Evolutionary conservation across 2,888 invertebrate species (phyloP), one percentile per base, ranked within the genome.

Genomic region (Diaperis boleti): DNA sequence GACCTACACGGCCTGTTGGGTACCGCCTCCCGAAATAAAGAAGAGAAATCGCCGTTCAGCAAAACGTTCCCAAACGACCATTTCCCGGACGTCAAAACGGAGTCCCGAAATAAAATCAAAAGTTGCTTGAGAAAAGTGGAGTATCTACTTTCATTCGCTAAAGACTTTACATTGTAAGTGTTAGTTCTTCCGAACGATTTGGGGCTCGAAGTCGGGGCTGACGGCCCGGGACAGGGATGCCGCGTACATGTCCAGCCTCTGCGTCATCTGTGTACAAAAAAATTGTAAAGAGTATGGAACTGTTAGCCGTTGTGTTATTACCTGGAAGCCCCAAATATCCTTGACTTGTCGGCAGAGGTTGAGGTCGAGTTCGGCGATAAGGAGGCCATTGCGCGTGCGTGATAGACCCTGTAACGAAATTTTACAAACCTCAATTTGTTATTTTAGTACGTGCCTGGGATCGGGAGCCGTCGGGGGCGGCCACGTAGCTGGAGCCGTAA

Each of bases 401-500:
- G 78, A 78, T 29, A 78, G 62, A 11, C 78, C 78, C 78, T 78
- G 59, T n/a, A n/a, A n/a, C n/a, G n/a, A n/a, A n/a, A n/a, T n/a
- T n/a, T n/a, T n/a, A n/a, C n/a, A n/a, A n/a, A n/a, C n/a, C 20
- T 4, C 20, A 20, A 20, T 20, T 20, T 20, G 20, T 20, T 4
- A 20, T 20, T 20, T 4, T 3, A 26, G 26, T n/a, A 2, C 26
- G 26, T 44, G 92, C 92, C n/a, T 94, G 95, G 59, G 96, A 96
- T 76, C 98, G 86, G 33, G 88, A 87, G 1, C 98, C 98, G 84
- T 98, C 92, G 0, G 99, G 99, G 1, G 92, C 94, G 5, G 97
- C 89, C 0, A 96, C 87, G 78, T 98, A 99, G 71, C 94, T 93
- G 0, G 96, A 96, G 0, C 97, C 99, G 79, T 97, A 99, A 79